A percentile compares a stretch with the other conserved stretches of the same genome.
Evolutionary conservation across 2,888 invertebrate species (phyloP).

Genomic region (Philereme vetulata): DNA sequence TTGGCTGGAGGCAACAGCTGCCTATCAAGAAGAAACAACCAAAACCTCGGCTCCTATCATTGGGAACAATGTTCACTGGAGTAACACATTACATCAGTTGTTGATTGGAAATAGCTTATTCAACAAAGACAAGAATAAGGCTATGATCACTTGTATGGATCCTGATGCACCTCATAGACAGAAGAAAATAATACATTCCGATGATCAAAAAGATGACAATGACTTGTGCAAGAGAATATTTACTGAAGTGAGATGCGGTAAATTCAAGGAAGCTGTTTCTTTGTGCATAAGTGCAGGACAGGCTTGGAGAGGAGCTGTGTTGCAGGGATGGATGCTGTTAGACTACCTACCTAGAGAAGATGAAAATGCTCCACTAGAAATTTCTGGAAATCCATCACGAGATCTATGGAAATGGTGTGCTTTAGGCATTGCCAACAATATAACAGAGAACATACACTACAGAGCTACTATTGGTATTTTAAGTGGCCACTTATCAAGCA

Average conservation of each 20-base stretch:
- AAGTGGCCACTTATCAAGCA: slow-evolving; percentile 91
- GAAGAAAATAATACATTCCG: slow-evolving; percentile 90
- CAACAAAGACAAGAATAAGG: slow-evolving; percentile 70
- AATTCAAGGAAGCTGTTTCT: slow-evolving; percentile 92
- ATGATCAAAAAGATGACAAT: slow-evolving; percentile 91
- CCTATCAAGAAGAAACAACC: slow-evolving; percentile 88
- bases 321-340: slow-evolving; percentile 95
- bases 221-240: slow-evolving; percentile 85
- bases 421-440: slow-evolving; percentile 84
- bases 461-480: slow-evolving; percentile 89
- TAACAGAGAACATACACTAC: slow-evolving; percentile 81
- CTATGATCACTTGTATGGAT: slow-evolving; percentile 88
- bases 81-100: slow-evolving; percentile 93
- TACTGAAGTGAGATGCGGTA: slow-evolving; percentile 92
- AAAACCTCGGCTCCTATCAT: slow-evolving; percentile 72
- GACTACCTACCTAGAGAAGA: slow-evolving; percentile 92
- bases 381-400: slow-evolving; percentile 92
- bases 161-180: slow-evolving; percentile 95
- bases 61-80: slow-evolving; percentile 91
- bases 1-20: slow-evolving; percentile 95
- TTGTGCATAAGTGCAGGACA: slow-evolving; percentile 94
- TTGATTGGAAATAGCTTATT: slow-evolving; percentile 78
- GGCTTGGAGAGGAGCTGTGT: slow-evolving; percentile 94
- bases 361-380: slow-evolving; percentile 75
- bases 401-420: slow-evolving; percentile 91